Evolutionary conservation across 2,113 vertebrate genomes (phyloP).

Genomic region (Tapirus terrestris): DNA sequence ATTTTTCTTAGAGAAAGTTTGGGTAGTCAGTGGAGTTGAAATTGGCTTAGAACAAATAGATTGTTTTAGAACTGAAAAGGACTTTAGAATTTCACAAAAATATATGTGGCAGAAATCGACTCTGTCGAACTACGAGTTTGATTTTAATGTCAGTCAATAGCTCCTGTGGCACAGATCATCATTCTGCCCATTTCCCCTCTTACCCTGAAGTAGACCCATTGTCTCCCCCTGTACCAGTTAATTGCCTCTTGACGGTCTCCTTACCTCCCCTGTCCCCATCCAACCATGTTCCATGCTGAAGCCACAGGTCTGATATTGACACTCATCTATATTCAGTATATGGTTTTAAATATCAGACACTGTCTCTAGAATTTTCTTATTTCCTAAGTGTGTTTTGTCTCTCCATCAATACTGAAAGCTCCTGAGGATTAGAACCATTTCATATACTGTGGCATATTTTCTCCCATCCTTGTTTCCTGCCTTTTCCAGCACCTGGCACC

Average conservation of each 20-base stretch:
- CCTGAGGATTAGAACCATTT: neutral
- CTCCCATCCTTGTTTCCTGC: conserved; percentile 15
- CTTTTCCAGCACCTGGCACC: conserved; percentile 72
- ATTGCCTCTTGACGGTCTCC: neutral
- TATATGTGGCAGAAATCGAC: neutral
- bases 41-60: conserved; percentile 15
- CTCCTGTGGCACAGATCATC: fast-evolving
- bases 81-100: neutral
- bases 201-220: neutral
- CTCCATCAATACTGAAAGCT: neutral
- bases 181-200: neutral
- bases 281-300: neutral
- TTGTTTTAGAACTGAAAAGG: neutral
- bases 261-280: neutral
- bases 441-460: neutral
- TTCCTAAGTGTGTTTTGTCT: neutral
- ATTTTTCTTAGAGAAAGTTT: conserved; percentile 8
- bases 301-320: neutral
- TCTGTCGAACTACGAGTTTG: neutral
- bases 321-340: neutral
- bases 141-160: neutral
- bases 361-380: neutral
- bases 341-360: neutral
- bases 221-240: neutral
- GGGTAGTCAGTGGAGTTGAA: neutral